A percentile compares a stretch with the other conserved stretches of the same genome.
Conservation (phyloP, 2,797 vertebrate species). For the Sebastolobus altivelis region DNA sequence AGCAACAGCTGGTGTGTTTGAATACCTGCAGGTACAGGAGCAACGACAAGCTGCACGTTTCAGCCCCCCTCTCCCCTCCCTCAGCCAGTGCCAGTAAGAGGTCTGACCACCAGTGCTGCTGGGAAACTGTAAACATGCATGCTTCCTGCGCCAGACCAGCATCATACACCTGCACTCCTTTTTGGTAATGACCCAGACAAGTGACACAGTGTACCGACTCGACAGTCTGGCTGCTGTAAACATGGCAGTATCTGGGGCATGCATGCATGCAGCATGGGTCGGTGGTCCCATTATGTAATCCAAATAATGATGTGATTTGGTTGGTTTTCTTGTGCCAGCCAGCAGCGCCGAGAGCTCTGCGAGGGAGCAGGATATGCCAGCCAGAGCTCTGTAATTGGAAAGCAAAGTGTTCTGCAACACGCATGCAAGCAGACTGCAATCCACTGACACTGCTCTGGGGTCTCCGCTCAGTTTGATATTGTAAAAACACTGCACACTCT, state of each 20-base stretch:
- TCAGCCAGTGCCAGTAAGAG: constrained; percentile 67
- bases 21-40: constrained; percentile 60
- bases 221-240: constrained; percentile 44
- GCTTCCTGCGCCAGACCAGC: constrained; percentile 10
- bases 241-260: constrained; percentile 51
- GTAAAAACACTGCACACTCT: constrained; percentile 34
- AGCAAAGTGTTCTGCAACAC: constrained; percentile 49
- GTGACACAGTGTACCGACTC: constrained; percentile 13
- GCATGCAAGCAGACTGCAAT: constrained; percentile 38
- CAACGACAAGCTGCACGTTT: constrained; percentile 58
- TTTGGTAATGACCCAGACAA: constrained; percentile 37
- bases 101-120: constrained; percentile 68
- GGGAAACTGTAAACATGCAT: constrained; percentile 68
- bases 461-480: constrained; percentile 46
- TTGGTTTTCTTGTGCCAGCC: constrained; percentile 53
- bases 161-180: constrained; percentile 57
- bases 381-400: constrained; percentile 50
- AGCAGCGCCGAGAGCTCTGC: constrained; percentile 40
- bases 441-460: constrained; percentile 28
- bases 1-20: constrained; percentile 64
- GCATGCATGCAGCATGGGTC: constrained; percentile 63
- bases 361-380: constrained; percentile 31
- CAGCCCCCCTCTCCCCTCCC: constrained; percentile 24
- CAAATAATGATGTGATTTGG: constrained; percentile 68
- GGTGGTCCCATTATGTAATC: constrained; percentile 76